Evolutionary conservation across 2,113 vertebrate genomes (phyloP).

Genomic region (Atractosteus spatula): DNA sequence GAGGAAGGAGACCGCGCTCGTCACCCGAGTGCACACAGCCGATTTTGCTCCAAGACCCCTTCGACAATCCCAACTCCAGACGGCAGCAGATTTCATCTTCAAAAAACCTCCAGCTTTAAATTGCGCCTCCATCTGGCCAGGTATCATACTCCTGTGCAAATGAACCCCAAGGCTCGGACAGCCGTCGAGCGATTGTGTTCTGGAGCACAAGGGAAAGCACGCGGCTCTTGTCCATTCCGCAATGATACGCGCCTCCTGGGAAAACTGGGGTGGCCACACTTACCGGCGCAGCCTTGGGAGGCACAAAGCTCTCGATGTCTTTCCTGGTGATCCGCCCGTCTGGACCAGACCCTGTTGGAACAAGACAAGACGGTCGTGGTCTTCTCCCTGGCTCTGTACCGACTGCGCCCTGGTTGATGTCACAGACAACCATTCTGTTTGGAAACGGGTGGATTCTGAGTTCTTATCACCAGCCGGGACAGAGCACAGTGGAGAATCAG

Average conservation of each 20-base stretch:
- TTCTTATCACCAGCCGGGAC: too few species aligned
- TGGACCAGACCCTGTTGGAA: constrained; percentile 81
- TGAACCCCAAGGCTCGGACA: background rate
- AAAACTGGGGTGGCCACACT: constrained; percentile 45
- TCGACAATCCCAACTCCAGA: constrained; percentile 28
- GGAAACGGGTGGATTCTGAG: too few species aligned
- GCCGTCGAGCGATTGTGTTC: background rate
- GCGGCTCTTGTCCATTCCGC: too few species aligned
- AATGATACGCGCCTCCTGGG: too few species aligned
- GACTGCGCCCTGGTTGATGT: too few species aligned
- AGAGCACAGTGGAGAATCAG: too few species aligned
- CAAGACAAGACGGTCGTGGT: background rate
- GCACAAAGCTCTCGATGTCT: constrained; percentile 89
- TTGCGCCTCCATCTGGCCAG: too few species aligned
- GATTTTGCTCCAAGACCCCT: background rate
- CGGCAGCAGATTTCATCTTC: constrained; percentile 14
- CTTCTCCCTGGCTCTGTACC: too few species aligned
- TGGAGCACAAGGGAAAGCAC: too few species aligned
- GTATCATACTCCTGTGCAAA: too few species aligned
- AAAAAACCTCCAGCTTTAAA: too few species aligned
- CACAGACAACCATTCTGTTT: too few species aligned
- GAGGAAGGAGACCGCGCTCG: background rate
- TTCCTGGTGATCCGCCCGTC: constrained; percentile 92
- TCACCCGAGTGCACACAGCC: background rate
- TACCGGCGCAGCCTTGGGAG: constrained; percentile 79